A percentile compares a stretch with the other conserved stretches of the same genome.
These are phyloP conservation scores for Pachycephus smyrnensis DNA, from an alignment of 2,888 invertebrate genomes.

Conservation along the genomic window DNA sequence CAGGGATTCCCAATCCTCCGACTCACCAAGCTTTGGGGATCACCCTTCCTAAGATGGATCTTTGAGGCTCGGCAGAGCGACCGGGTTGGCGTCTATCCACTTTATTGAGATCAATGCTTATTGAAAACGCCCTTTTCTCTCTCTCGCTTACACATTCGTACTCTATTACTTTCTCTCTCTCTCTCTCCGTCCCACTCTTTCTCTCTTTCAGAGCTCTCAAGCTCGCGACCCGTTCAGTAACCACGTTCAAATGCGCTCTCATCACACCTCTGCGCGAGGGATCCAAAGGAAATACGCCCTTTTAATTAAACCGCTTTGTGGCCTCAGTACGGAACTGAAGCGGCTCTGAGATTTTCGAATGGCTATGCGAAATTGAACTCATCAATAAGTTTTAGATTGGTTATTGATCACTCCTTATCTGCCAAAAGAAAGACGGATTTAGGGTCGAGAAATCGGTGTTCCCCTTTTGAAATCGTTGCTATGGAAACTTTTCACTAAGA, in stretches of 20 bases:
- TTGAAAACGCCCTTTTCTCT: conserved; percentile 42
- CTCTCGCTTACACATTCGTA: not conserved
- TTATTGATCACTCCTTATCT: conserved; percentile 41
- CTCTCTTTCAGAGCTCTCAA: conserved; percentile 2
- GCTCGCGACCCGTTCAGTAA: conserved; percentile 11
- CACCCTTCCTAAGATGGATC: conserved; percentile 29
- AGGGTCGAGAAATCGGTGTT: no score
- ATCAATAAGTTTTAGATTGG: conserved; percentile 46
- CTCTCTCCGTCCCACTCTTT: conserved; percentile 7
- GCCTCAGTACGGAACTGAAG: conserved; percentile 21
- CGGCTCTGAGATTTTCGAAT: conserved; percentile 16
- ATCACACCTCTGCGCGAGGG: conserved; percentile 14
- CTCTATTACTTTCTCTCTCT: conserved; percentile 2
- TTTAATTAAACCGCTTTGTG: conserved; percentile 40
- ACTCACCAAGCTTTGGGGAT: conserved; percentile 23
- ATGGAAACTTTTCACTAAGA: no score
- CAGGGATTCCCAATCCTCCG: conserved; percentile 6
- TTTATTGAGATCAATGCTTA: conserved; percentile 53
- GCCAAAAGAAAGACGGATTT: not conserved
- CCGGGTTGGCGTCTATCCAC: conserved; percentile 45
- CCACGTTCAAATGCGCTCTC: conserved; percentile 25
- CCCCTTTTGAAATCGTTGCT: no score
- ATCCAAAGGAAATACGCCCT: conserved; percentile 31
- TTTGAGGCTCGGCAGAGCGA: conserved; percentile 18
- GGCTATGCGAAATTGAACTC: conserved; percentile 36